Conservation (phyloP, 2,797 vertebrate species). For the Bradypodion ventrale region DNA sequence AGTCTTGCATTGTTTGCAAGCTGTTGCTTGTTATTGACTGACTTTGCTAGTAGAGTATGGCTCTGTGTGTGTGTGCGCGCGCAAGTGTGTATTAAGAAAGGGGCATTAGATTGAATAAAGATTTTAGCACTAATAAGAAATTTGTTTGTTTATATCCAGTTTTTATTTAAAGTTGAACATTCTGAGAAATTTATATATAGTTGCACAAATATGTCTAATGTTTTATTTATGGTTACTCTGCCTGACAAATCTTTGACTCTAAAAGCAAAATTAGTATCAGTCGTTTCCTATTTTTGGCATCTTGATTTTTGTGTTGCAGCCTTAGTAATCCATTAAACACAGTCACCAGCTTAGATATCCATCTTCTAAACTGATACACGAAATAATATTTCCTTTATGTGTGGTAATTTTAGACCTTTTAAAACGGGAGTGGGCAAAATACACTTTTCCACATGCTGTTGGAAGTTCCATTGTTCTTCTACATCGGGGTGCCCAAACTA, state of each 20-base stretch:
- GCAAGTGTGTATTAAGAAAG: neutral
- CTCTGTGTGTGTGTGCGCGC: neutral
- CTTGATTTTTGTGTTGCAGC: neutral
- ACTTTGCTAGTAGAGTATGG: neutral
- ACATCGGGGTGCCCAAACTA: too few species aligned
- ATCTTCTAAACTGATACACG: neutral
- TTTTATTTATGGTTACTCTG: neutral
- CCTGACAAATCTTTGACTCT: neutral
- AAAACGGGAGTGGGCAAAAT: too few species aligned
- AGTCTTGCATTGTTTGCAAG: slow-evolving; percentile 8
- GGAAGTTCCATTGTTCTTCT: too few species aligned
- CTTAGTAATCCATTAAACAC: neutral
- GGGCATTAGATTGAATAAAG: neutral
- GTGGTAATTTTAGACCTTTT: neutral
- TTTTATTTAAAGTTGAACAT: neutral
- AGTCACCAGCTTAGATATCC: neutral
- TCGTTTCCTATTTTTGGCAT: neutral
- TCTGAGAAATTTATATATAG: neutral
- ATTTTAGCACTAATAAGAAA: neutral
- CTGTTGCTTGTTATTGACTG: slow-evolving; percentile 4
- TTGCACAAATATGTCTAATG: neutral
- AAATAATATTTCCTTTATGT: neutral
- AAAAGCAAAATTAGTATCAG: neutral
- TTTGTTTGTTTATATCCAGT: neutral
- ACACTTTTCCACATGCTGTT: too few species aligned